A percentile compares a stretch with the other conserved stretches of the same genome.
Evolutionary conservation across 2,113 vertebrate genomes (phyloP).

Genomic region (Okapia johnstoni): DNA sequence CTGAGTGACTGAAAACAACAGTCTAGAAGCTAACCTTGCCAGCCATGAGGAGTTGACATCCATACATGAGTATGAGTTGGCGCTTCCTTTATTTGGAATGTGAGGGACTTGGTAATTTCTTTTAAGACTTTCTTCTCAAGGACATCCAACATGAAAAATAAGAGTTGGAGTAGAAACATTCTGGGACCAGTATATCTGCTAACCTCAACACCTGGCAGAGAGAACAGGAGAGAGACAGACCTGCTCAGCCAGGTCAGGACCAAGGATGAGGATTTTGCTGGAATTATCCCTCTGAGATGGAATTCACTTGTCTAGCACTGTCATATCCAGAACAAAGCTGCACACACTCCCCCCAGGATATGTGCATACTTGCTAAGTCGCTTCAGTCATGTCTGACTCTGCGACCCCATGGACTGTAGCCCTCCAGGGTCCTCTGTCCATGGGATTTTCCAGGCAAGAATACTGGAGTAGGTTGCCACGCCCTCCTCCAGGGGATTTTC

Average conservation of each 20-base stretch:
- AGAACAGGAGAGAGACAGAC: neutral
- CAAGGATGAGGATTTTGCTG: neutral
- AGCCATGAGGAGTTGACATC: neutral
- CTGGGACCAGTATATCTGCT: neutral
- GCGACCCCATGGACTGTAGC: neutral
- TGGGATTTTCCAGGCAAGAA: neutral
- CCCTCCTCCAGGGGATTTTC: neutral
- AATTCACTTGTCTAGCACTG: neutral
- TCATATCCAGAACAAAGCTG: neutral
- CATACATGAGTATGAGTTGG: rapidly evolving
- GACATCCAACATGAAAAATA: neutral
- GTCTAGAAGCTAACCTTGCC: neutral
- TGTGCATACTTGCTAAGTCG: neutral
- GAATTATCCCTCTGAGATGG: too few species aligned
- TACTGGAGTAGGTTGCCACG: neutral
- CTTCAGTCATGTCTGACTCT: neutral
- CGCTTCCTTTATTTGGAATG: neutral
- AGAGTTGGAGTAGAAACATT: neutral
- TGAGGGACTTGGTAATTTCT: neutral
- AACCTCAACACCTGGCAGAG: neutral
- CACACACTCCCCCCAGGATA: neutral
- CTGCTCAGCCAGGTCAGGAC: neutral
- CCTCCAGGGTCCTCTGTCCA: neutral
- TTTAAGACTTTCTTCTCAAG: neutral
- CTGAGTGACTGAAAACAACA: neutral